Evolutionary conservation across 2,888 invertebrate genomes (phyloP).

Genomic region (Apomyelois bistriatella): DNA sequence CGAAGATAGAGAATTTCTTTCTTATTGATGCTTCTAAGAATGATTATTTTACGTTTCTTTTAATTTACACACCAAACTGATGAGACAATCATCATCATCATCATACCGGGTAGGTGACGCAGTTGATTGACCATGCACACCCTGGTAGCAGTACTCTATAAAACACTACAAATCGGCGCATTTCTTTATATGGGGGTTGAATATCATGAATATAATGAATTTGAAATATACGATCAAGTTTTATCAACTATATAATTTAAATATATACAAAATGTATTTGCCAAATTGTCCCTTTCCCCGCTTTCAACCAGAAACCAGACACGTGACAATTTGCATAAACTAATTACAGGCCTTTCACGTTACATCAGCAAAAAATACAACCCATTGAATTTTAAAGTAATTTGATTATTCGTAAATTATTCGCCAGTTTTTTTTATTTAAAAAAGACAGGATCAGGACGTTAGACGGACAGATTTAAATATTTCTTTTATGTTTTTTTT

Average conservation of each 20-base stretch:
- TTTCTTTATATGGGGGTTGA: no score
- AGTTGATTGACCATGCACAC: no score
- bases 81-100: no score
- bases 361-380: constrained; percentile 2
- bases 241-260: background rate
- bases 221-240: background rate
- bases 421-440: background rate
- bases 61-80: no score
- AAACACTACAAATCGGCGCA: no score
- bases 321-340: constrained; percentile 2
- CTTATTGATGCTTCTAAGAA: background rate
- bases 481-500: no score
- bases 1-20: background rate
- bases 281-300: background rate
- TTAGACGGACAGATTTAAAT: no score
- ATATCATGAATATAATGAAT: no score
- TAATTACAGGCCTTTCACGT: constrained; percentile 6
- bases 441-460: background rate
- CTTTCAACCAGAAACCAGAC: background rate
- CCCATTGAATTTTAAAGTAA: background rate
- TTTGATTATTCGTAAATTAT: background rate
- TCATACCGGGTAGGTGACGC: no score
- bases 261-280: background rate
- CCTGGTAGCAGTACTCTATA: no score
- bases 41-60: no score